Percentiles rank a stretch among this genome's conserved stretches.
These are phyloP conservation scores for Choristoneura rosaceana DNA, from an alignment of 2,888 invertebrate species.

Conservation along the genomic window DNA sequence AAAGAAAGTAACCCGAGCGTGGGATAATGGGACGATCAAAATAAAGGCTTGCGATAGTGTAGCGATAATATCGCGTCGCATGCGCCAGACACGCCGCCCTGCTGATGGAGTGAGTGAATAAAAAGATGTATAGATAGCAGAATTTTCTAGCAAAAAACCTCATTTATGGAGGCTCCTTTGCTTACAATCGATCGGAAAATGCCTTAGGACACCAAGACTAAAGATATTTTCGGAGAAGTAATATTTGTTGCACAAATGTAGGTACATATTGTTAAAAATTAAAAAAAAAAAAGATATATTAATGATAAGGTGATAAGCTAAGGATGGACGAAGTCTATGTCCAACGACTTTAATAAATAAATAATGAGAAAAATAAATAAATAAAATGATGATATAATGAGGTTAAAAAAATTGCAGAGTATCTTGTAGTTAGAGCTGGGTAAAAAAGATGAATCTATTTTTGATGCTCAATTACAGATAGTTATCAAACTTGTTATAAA, in stretches of 20 bases:
- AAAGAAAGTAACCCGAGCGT: conserved; percentile 72
- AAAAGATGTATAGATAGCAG: conserved; percentile 1
- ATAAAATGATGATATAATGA: too few relatives aligned
- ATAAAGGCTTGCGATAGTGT: conserved; percentile 54
- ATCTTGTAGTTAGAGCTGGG: background rate
- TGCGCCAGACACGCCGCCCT: conserved; percentile 39
- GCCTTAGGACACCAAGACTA: background rate
- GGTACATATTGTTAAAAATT: too few relatives aligned
- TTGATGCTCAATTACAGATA: background rate
- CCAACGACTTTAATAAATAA: too few relatives aligned
- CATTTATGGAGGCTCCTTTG: background rate
- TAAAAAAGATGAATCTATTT: background rate
- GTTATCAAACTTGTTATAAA: background rate
- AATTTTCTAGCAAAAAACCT: conserved; percentile 1
- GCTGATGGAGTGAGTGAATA: conserved; percentile 15
- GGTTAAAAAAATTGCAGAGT: background rate
- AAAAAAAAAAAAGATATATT: too few relatives aligned
- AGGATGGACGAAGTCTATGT: too few relatives aligned
- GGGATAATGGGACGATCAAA: conserved; percentile 67
- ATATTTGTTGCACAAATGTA: background rate
- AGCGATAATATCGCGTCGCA: conserved; percentile 51
- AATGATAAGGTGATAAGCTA: too few relatives aligned
- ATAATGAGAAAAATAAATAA: background rate
- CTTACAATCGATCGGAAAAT: background rate
- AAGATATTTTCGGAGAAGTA: background rate